These are phyloP conservation scores for Ctenopoma kingsleyae DNA, from an alignment of 2,797 vertebrate species.

Conservation along the genomic window DNA sequence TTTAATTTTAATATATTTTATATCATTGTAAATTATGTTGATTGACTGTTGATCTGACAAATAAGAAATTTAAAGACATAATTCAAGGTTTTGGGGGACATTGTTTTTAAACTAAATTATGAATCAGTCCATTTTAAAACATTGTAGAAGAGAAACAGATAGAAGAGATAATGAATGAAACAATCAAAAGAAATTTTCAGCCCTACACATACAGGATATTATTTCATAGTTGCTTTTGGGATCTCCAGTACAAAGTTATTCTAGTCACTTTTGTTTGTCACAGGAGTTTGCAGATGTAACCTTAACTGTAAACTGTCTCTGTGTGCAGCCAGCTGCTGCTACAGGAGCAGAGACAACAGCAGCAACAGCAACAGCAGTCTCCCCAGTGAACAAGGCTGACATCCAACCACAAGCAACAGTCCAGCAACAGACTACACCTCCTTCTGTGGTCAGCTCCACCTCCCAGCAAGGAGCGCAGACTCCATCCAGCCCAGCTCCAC, in stretches of 20 bases:
- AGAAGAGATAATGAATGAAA: no score
- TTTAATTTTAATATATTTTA: no score
- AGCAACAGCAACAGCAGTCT: constrained; percentile 71
- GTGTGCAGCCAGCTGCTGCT: constrained; percentile 78
- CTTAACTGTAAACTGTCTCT: constrained; percentile 32
- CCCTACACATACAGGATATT: background rate
- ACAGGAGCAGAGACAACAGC: constrained; percentile 75
- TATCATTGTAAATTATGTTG: background rate
- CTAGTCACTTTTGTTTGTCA: background rate
- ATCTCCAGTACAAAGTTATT: background rate
- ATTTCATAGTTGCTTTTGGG: background rate
- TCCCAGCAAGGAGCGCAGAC: constrained; percentile 72
- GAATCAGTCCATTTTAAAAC: background rate
- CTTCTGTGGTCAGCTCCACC: constrained; percentile 43
- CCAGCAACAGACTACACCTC: constrained; percentile 62
- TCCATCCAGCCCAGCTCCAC: constrained; percentile 82
- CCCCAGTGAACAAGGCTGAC: constrained; percentile 67
- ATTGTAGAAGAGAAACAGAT: no score
- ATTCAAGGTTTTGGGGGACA: no score
- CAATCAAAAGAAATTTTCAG: background rate
- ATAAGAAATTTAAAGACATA: background rate
- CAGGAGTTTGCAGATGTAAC: background rate
- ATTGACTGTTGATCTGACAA: background rate
- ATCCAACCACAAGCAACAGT: constrained; percentile 66
- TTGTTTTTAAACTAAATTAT: background rate